phyloP scores from a whole-genome alignment of 2,113 vertebrate genomes.

The Odontesthes bonariensis region DNA sequence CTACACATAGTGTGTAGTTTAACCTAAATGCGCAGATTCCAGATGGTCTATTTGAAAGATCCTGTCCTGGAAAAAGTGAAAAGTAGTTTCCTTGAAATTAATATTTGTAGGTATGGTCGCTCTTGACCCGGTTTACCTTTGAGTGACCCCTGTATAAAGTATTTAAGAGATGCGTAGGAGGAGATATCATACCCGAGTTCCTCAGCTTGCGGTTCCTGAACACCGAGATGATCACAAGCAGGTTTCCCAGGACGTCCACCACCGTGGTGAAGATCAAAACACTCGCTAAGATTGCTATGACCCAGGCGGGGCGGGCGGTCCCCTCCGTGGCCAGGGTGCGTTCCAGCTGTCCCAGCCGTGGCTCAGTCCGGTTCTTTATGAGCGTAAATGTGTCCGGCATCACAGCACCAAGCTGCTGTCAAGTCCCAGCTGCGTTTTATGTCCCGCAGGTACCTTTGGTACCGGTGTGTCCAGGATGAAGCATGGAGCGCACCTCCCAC shows the following conservation, averaged over 20 bases:
- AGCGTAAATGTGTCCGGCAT: slow-evolving; percentile 85
- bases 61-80: neutral
- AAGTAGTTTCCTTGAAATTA: neutral
- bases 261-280: slow-evolving; percentile 91
- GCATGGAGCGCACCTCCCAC: slow-evolving; percentile 60
- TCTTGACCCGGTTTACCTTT: slow-evolving; percentile 4
- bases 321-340: slow-evolving; percentile 61
- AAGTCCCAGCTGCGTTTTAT: slow-evolving; percentile 33
- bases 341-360: slow-evolving; percentile 70
- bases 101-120: neutral
- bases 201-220: slow-evolving; percentile 91
- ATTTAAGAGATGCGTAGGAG: neutral
- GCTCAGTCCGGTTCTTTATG: slow-evolving; percentile 84
- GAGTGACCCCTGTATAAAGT: slow-evolving; percentile 3
- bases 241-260: slow-evolving; percentile 89
- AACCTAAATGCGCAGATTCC: neutral
- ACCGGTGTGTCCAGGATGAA: slow-evolving; percentile 52
- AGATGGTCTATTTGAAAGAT: neutral
- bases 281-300: slow-evolving; percentile 84
- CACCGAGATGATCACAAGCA: slow-evolving; percentile 89
- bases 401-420: slow-evolving; percentile 43
- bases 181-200: slow-evolving; percentile 86
- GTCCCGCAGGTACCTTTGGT: slow-evolving; percentile 50
- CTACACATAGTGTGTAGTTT: no score
- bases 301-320: slow-evolving; percentile 83